Evolutionary conservation across 2,888 invertebrate genomes (phyloP).

Genomic region (Drosophila neonasuta): DNA sequence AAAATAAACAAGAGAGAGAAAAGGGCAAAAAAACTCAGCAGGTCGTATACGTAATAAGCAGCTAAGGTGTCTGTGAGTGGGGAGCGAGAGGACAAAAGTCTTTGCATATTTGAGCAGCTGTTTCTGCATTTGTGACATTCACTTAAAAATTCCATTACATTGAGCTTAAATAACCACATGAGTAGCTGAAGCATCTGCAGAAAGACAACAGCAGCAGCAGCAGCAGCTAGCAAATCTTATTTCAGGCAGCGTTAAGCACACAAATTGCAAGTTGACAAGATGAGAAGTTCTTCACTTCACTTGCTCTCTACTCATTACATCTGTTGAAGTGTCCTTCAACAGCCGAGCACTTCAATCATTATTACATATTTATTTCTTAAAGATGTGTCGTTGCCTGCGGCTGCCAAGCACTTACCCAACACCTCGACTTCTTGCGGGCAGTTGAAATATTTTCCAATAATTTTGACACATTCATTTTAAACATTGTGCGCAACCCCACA

Average conservation of each 20-base stretch:
- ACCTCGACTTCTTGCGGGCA: slow-evolving; percentile 46
- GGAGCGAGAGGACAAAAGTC: slow-evolving; percentile 35
- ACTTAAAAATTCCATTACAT: slow-evolving; percentile 77
- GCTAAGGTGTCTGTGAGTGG: slow-evolving; percentile 26
- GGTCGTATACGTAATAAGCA: slow-evolving; percentile 63
- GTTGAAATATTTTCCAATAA: slow-evolving; percentile 38
- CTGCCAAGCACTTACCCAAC: slow-evolving; percentile 56
- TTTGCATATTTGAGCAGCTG: slow-evolving; percentile 71
- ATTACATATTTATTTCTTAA: slow-evolving; percentile 13
- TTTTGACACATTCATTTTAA: slow-evolving; percentile 51
- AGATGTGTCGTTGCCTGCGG: slow-evolving; percentile 46
- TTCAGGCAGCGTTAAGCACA: slow-evolving; percentile 76
- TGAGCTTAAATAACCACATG: slow-evolving; percentile 72
- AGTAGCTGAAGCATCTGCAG: slow-evolving; percentile 25
- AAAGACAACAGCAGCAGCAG: slow-evolving; percentile 17
- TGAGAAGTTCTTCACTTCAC: slow-evolving; percentile 12
- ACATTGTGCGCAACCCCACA: neutral
- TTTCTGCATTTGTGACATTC: slow-evolving; percentile 74
- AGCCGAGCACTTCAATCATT: slow-evolving; percentile 50
- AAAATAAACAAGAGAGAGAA: slow-evolving; percentile 3
- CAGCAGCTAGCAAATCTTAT: slow-evolving; percentile 54
- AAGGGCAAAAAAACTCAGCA: slow-evolving; percentile 16
- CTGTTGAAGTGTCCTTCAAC: slow-evolving; percentile 61
- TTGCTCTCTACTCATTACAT: slow-evolving; percentile 60
- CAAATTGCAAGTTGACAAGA: slow-evolving; percentile 60